These are phyloP conservation scores for Mesocentrotus franciscanus DNA, from an alignment of 53 echinoderm and acorn worm species.

Conservation along the genomic window DNA sequence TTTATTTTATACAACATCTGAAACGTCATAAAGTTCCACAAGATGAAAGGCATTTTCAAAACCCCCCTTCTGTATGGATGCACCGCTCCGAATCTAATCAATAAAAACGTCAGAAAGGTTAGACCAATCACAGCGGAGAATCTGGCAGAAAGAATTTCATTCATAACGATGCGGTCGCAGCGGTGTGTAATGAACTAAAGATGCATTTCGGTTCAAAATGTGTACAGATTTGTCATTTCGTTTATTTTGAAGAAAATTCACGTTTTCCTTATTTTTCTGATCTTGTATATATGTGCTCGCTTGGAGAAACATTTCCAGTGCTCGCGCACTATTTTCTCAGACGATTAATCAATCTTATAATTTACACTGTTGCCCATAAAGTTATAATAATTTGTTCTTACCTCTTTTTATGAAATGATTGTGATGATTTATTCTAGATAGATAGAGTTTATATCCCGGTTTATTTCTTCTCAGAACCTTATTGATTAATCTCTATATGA, in stretches of 20 bases:
- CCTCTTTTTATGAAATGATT: too few relatives aligned
- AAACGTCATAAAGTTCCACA: neutral
- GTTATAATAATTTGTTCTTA: too few relatives aligned
- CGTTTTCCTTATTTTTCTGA: too few relatives aligned
- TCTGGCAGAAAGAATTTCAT: neutral
- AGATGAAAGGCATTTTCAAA: neutral
- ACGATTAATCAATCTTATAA: too few relatives aligned
- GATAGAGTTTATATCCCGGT: too few relatives aligned
- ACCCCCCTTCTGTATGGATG: neutral
- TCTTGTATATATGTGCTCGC: too few relatives aligned
- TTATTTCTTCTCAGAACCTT: too few relatives aligned
- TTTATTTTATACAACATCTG: neutral
- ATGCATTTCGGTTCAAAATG: neutral
- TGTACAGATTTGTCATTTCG: neutral
- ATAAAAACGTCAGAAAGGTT: conserved; percentile 21
- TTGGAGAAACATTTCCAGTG: too few relatives aligned
- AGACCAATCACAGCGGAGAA: neutral
- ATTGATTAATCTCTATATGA: too few relatives aligned
- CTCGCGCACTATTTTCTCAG: too few relatives aligned
- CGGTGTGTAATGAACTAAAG: neutral
- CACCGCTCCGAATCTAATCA: neutral
- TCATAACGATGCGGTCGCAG: neutral
- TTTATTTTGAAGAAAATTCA: neutral
- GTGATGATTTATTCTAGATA: too few relatives aligned
- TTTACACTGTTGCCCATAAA: too few relatives aligned